phyloP scores from a whole-genome alignment of 2,797 vertebrate species.

The Emys orbicularis region DNA sequence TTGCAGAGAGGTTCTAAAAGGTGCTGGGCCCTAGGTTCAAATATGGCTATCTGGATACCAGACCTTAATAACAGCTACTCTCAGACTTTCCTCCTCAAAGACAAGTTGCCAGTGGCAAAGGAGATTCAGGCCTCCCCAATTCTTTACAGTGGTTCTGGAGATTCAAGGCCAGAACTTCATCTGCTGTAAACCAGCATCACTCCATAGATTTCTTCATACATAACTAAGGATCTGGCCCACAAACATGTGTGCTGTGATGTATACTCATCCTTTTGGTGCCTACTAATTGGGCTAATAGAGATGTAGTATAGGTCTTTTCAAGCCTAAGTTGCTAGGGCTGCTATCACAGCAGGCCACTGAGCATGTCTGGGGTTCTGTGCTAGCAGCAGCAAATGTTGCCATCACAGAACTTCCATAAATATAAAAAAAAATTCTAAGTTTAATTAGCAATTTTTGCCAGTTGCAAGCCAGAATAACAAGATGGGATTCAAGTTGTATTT shows the following conservation, averaged over 20 bases:
- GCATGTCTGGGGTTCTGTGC: background rate
- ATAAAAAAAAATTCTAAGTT: background rate
- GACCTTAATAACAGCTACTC: background rate
- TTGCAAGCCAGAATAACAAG: background rate
- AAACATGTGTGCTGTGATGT: background rate
- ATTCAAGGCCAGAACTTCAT: background rate
- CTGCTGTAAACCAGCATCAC: background rate
- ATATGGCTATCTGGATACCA: background rate
- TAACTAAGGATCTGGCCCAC: background rate
- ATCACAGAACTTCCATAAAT: background rate
- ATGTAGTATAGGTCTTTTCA: background rate
- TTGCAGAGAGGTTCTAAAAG: background rate
- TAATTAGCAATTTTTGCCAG: background rate
- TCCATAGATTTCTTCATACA: background rate
- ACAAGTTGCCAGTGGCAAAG: background rate
- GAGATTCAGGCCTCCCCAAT: background rate
- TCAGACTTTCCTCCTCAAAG: background rate
- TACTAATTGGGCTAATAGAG: background rate
- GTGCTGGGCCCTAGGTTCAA: background rate
- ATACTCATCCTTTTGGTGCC: background rate
- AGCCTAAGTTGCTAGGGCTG: background rate
- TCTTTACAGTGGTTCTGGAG: background rate
- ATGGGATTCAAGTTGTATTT: background rate
- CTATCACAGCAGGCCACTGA: background rate
- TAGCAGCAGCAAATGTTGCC: background rate